Base-by-base conservation (phyloP, 2,888 invertebrate species). In the Liopterus haemorrhoidalis region DNA sequence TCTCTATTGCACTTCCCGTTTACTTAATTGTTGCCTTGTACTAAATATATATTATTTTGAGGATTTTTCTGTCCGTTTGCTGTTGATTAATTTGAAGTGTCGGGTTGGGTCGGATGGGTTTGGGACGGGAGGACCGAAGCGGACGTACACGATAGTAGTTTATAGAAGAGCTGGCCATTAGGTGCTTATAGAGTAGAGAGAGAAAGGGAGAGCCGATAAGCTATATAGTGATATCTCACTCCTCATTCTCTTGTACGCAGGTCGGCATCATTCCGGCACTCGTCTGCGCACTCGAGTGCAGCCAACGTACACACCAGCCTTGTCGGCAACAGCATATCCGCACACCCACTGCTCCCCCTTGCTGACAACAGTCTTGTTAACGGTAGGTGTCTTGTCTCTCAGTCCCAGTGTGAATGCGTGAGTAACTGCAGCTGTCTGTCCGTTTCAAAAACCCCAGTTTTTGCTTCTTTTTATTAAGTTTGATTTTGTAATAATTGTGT, bases 201-300 rank as follows among this genome's bases (percentile, higher is more conserved):
- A 22, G 28, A 5, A 4, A 5, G 33, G 33, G 16, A 33, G 16
- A 8, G 15, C 9, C 9, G 9, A 18, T 33, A n/a, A 15, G 20
- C 15, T 15, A 18, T 38, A 41, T 45, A 40, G 42, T 48, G 32
- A 37, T 28, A 52, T 59, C 59, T 61, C 60, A 65, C 58, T 67
- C 68, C 66, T 67, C 67, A 55, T 66, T 67, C 67, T 66, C 63
- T 66, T 65, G 73, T 70, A 77, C 70, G 74, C 84, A 90, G 90
- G 88, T 90, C 89, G 79, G 89, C 89, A 74, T 90, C 90, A 76
- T 90, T 89, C 82, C 87, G 89, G 75, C 86, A 88, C 71, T 81
- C 81, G 70, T 68, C 68, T 59, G 81, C 79, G 70, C 75, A 77
- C 70, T 75, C 77, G 68, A 77, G 78, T 70, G 77, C 76, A 64